Evolutionary conservation across 2,113 vertebrate species (phyloP), one percentile per base, ranked within the genome.

Genomic region (Corythornis madagascariensis): DNA sequence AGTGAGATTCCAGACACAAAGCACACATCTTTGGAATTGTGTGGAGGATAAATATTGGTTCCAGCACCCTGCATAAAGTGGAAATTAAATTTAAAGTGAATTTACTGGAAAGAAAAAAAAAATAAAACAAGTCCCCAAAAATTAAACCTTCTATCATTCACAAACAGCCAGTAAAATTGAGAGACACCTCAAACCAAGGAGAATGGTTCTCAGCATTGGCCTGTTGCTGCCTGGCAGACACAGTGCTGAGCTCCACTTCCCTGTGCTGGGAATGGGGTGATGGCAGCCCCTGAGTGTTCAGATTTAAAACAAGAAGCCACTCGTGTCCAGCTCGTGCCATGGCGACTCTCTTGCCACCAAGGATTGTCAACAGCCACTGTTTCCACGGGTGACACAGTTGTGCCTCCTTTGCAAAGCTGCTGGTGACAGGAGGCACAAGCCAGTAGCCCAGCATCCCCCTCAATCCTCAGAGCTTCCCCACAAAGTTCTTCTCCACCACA

Each of bases 261-360:
- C 28, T 11, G 12, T 4, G 59, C 40, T 48, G 73, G 57, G 11
- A 6, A 8, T 13, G 35, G 50, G 35, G 18, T n/a, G 21, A 2
- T 18, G 40, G 16, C 38, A 8, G 56, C 3, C 19, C 43, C 33
- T 4, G 25, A 18, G 43, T 9, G 3, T 25, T 29, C 4, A 2
- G 45, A 5, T 26, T 78, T 64, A 17, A 33, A 84, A 43, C 16
- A 33, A 53, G 93, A 83, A 56, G 29, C 38, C 33, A 9, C 16
- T 9, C 1, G 0, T 33, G 66, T 47, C 61, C 48, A 15, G 31
- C 48, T 53, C 33, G 14, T 75, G 75, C 80, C 50, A 14, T 0
- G 0, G 83, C 25, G 67, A 40, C 71, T 52, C 47, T 8, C 0
- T 0, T 7, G n/a, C 29, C 67, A 28, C 28, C 0, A 1, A 43